Conservation (phyloP, 2,797 vertebrate genomes). For the Sternarchorhynchus goeldii region DNA sequence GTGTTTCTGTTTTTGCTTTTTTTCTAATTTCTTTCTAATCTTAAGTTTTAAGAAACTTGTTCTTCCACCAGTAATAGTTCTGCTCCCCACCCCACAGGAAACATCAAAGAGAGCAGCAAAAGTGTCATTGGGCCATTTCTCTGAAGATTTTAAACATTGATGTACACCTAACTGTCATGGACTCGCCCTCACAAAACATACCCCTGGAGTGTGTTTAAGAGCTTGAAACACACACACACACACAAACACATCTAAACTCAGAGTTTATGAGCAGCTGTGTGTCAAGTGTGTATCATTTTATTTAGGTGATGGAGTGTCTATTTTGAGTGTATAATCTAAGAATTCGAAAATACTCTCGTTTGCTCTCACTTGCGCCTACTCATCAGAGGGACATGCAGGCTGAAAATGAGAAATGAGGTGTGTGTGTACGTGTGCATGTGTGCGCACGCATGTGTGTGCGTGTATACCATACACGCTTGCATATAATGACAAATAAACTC, state of each 20-base stretch:
- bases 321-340: background rate
- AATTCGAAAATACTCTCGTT: slow-evolving; percentile 1
- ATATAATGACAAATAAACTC: slow-evolving; percentile 19
- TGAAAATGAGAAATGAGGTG: slow-evolving; percentile 17
- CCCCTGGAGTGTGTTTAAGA: slow-evolving; percentile 53
- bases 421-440: background rate
- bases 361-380: slow-evolving; percentile 20
- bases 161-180: slow-evolving; percentile 45
- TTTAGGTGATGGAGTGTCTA: slow-evolving; percentile 3
- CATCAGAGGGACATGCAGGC: slow-evolving; percentile 28
- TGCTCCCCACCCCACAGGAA: slow-evolving; percentile 9
- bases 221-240: slow-evolving; percentile 16
- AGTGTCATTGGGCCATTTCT: slow-evolving; percentile 54
- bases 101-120: slow-evolving; percentile 42
- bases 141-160: slow-evolving; percentile 51
- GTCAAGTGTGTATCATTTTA: too few species aligned
- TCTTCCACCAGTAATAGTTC: slow-evolving; percentile 1
- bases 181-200: slow-evolving; percentile 49
- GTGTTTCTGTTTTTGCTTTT: background rate
- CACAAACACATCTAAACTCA: background rate
- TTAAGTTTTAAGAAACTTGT: slow-evolving; percentile 37
- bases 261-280: background rate
- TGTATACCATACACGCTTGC: slow-evolving; percentile 35
- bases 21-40: background rate
- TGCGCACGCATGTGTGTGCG: slow-evolving; percentile 5